Evolutionary conservation across 2,113 vertebrate genomes (phyloP).

Genomic region (Pantherophis guttatus): DNA sequence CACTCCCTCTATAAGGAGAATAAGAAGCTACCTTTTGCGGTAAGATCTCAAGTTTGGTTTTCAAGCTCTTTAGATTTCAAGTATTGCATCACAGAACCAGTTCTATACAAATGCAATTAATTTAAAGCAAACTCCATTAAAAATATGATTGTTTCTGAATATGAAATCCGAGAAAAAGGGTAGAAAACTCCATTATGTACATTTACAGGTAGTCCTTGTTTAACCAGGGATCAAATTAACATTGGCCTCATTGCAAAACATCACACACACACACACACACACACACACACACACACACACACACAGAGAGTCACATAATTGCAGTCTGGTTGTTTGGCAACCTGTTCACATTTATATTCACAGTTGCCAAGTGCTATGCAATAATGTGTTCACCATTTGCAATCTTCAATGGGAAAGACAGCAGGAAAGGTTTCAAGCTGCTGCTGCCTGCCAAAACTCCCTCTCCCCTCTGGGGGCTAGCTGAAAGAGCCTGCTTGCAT

Average conservation of each 20-base stretch:
- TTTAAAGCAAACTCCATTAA: neutral
- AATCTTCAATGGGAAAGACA: neutral
- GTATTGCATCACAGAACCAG: neutral
- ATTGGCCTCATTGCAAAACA: neutral
- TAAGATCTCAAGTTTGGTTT: constrained; percentile 63
- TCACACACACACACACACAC: neutral
- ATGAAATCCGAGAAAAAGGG: neutral
- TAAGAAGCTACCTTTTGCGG: constrained; percentile 77
- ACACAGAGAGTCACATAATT: neutral
- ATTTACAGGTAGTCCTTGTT: neutral
- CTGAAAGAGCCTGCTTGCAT: neutral
- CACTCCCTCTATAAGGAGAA: constrained; percentile 80
- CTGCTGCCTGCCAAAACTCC: neutral
- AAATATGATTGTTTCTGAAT: neutral
- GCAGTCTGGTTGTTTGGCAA: neutral
- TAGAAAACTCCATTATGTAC: neutral
- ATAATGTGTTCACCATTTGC: neutral
- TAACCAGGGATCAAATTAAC: neutral
- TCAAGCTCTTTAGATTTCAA: neutral
- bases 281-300: neutral
- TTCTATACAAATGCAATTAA: neutral
- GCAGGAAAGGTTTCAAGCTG: neutral
- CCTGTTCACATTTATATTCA: neutral
- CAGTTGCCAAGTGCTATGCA: neutral
- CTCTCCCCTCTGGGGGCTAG: neutral